Conservation (phyloP, 2,113 vertebrate genomes). For the Actinemys pallida region DNA sequence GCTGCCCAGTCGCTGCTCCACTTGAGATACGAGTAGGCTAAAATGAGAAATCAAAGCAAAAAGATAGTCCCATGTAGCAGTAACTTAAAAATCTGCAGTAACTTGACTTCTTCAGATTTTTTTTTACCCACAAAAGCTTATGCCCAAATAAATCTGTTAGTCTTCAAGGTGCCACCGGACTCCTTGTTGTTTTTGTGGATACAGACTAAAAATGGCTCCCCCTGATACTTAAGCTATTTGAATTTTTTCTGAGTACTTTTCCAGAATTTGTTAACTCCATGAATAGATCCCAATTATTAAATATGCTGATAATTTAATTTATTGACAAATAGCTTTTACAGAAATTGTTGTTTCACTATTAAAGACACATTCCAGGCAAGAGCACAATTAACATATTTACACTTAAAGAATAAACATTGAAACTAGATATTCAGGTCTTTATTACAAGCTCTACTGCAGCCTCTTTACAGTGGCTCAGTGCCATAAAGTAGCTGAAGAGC, state of each 20-base stretch:
- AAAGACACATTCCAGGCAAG: not conserved
- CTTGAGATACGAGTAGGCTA: not conserved
- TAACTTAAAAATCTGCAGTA: slow-evolving; percentile 1
- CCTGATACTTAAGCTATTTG: not conserved
- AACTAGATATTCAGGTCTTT: not conserved
- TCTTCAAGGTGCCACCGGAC: too few relatives aligned
- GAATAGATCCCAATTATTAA: not conserved
- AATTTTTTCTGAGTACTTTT: not conserved
- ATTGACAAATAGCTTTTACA: not conserved
- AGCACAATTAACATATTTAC: not conserved
- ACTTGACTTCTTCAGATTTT: too few relatives aligned
- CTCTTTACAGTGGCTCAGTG: not conserved
- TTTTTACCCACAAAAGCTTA: too few relatives aligned
- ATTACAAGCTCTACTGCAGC: not conserved
- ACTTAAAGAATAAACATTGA: not conserved
- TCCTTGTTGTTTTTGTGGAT: too few relatives aligned
- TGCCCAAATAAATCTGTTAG: too few relatives aligned
- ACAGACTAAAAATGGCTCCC: too few relatives aligned
- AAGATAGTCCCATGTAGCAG: not conserved
- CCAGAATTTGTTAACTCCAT: not conserved
- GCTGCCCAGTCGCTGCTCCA: not conserved
- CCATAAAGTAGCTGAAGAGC: not conserved
- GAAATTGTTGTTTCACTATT: not conserved
- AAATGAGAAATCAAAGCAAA: not conserved
- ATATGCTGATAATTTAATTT: not conserved